Evolutionary conservation across 2,888 invertebrate species (phyloP), one percentile per base, ranked within the genome.

Genomic region (Crepidodera aurea): DNA sequence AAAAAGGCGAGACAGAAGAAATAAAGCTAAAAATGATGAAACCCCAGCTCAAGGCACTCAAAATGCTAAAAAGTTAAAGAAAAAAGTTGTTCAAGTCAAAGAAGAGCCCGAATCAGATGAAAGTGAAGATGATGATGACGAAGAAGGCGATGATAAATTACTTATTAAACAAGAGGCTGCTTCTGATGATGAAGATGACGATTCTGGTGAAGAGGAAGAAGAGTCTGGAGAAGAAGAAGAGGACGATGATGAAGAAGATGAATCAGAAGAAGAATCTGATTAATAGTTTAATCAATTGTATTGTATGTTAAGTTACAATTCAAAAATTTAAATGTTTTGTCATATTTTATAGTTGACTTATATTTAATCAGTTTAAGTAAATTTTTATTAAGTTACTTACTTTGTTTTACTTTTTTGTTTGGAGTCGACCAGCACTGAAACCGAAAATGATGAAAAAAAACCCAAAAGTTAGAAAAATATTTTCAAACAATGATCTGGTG

Each of bases 241-340:
- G 10, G 54, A 29, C 1, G 29, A 16, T 16, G 40, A 27, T 18
- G 59, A 59, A 1, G 51, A 32, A 13, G 60, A 54, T 10, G 54
- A 48, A 12, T 48, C 48, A 18, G 51, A 32, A 15, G 59, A 60
- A 19, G 56, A 34, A 16, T 40, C 53, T 53, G 53, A 53, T 53
- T 53, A 53, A 53, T 22, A 15, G 10, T n/a, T 6, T 12, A 15
- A 51, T 50, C 32, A 50, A 32, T 8, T 2, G 12, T 13, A 32
- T 32, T 32, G 32, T 34, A 34, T 34, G 34, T 12, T 34, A 34
- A 12, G 34, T 34, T 34, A 34, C 34, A 34, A 34, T 34, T 5
- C n/a, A n/a, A n/a, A n/a, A n/a, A 8, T 3, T 34, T n/a, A 34
- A 8, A 34, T 34, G 13, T 13, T 13, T 34, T 34, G 13, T 34